These are phyloP conservation scores for Solea senegalensis DNA, from an alignment of 2,113 vertebrate genomes.

Conservation along the genomic window DNA sequence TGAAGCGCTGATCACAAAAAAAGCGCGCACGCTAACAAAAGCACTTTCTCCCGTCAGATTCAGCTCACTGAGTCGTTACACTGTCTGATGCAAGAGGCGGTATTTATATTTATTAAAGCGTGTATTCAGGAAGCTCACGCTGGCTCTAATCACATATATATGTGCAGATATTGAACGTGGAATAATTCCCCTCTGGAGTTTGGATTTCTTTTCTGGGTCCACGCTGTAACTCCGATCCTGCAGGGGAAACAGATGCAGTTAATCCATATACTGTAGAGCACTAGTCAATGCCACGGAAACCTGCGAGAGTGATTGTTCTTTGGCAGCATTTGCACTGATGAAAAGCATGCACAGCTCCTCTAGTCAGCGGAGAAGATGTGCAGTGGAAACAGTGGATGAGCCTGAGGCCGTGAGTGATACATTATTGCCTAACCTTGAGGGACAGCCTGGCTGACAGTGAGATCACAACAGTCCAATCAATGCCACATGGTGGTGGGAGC, in stretches of 20 bases:
- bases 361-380: conserved; percentile 53
- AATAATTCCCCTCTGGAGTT: conserved; percentile 14
- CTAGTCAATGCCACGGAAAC: conserved; percentile 40
- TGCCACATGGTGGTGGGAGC: conserved; percentile 66
- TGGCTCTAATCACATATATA: background rate
- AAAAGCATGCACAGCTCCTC: conserved; percentile 65
- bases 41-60: conserved; percentile 35
- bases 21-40: conserved; percentile 38
- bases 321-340: conserved; percentile 63
- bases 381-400: conserved; percentile 75
- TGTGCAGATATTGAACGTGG: background rate
- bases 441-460: conserved; percentile 56
- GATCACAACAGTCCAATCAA: conserved; percentile 67
- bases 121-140: conserved; percentile 10
- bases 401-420: conserved; percentile 63
- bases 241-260: conserved; percentile 44
- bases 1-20: conserved; percentile 51
- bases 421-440: conserved; percentile 66
- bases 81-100: conserved; percentile 35
- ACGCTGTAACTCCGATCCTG: conserved; percentile 27
- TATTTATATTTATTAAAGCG: conserved; percentile 14
- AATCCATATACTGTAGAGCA: conserved; percentile 3
- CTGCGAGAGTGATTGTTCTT: conserved; percentile 48
- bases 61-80: conserved; percentile 11
- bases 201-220: conserved; percentile 12